Percentiles rank a stretch among this genome's conserved stretches.
These are phyloP conservation scores for Chrysoperla carnea DNA, from an alignment of 1,140 invertebrate species.

Conservation along the genomic window DNA sequence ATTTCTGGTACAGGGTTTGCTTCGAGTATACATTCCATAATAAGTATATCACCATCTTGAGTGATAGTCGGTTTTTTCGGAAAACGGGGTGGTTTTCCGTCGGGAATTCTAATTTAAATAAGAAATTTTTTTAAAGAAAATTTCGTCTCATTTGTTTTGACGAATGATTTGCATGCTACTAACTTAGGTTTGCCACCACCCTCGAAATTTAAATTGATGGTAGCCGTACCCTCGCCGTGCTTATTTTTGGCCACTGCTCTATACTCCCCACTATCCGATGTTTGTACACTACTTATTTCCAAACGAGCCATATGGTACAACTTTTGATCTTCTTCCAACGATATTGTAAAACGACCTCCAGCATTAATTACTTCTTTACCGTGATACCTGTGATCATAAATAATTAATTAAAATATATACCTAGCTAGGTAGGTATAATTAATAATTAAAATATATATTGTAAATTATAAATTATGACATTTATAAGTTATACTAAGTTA, in stretches of 20 bases:
- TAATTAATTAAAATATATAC: too few relatives aligned
- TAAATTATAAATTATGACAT: too few relatives aligned
- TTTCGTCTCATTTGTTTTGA: too few relatives aligned
- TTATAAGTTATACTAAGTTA: too few relatives aligned
- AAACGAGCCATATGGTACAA: slow-evolving; percentile 75
- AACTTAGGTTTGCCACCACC: slow-evolving; percentile 75
- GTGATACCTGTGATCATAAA: slow-evolving; percentile 56
- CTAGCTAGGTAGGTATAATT: too few relatives aligned
- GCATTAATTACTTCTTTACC: slow-evolving; percentile 61
- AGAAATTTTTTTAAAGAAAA: slow-evolving; percentile 3
- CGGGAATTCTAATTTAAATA: slow-evolving; percentile 58
- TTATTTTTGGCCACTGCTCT: slow-evolving; percentile 82
- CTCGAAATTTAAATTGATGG: slow-evolving; percentile 92
- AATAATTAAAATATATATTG: too few relatives aligned
- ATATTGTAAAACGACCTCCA: slow-evolving; percentile 57
- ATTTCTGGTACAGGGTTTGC: slow-evolving; percentile 90
- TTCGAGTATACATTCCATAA: slow-evolving; percentile 93
- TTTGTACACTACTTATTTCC: slow-evolving; percentile 67
- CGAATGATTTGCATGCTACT: too few relatives aligned
- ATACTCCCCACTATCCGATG: slow-evolving; percentile 81
- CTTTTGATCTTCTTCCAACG: slow-evolving; percentile 68
- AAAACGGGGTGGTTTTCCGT: slow-evolving; percentile 87
- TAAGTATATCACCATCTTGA: slow-evolving; percentile 81
- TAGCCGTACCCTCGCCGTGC: slow-evolving; percentile 79
- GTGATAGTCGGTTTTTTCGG: slow-evolving; percentile 94